A percentile compares a stretch with the other conserved stretches of the same genome.
These are phyloP conservation scores for Stenchaetothrips biformis DNA, from an alignment of 2,888 invertebrate species.

Conservation along the genomic window DNA sequence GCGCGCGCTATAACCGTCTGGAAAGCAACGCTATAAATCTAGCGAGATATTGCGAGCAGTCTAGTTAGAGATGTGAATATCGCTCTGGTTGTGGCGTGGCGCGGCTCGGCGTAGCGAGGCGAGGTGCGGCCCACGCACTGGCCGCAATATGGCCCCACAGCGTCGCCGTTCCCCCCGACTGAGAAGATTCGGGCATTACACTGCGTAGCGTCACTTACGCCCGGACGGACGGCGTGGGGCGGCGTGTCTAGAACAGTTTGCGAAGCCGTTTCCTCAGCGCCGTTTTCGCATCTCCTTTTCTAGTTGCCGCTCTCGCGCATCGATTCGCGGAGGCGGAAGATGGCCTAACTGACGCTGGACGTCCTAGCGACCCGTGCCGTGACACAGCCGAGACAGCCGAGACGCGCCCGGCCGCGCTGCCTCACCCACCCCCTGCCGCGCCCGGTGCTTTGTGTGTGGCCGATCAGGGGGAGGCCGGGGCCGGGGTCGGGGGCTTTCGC, in stretches of 20 bases:
- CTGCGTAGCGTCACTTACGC: neutral
- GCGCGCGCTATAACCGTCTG: slow-evolving; percentile 22
- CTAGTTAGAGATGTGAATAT: slow-evolving; percentile 25
- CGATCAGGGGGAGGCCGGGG: no score
- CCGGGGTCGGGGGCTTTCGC: no score
- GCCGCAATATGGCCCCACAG: slow-evolving; percentile 7
- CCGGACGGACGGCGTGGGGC: neutral
- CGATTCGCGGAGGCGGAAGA: no score
- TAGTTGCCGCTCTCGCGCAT: no score
- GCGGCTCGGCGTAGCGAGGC: neutral
- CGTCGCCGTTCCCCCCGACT: neutral
- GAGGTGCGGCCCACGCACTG: neutral
- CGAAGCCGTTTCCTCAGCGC: neutral
- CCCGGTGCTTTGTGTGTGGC: no score
- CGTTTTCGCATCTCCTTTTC: neutral
- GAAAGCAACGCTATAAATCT: slow-evolving; percentile 25
- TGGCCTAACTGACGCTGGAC: no score
- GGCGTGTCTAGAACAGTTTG: neutral
- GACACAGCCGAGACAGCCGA: no score
- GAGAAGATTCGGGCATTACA: neutral
- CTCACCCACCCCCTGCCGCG: no score
- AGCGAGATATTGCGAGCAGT: slow-evolving; percentile 21
- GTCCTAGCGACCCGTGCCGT: no score
- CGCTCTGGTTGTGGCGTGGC: neutral
- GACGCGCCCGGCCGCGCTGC: no score